phyloP scores from a whole-genome alignment of 2,113 vertebrate genomes.

The Coracopsis vasa region DNA sequence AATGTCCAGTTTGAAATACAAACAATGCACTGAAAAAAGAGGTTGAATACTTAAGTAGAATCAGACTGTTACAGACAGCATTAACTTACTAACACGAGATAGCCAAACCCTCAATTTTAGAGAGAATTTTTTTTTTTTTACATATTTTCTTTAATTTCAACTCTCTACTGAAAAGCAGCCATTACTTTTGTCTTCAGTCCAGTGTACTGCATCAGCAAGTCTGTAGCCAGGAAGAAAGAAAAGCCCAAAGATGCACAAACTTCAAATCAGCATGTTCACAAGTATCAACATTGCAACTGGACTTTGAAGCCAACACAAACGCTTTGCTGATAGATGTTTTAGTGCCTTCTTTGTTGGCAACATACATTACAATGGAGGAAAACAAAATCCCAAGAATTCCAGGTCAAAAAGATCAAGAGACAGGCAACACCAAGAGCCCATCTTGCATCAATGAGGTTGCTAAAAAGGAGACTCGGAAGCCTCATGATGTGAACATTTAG shows the following conservation, averaged over 20 bases:
- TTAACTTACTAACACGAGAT: background rate
- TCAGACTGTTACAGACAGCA: slow-evolving; percentile 4
- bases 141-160: background rate
- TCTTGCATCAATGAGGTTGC: background rate
- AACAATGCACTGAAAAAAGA: slow-evolving; percentile 70
- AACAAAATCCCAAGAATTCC: background rate
- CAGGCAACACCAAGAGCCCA: background rate
- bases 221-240: background rate
- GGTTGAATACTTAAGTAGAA: slow-evolving; percentile 28
- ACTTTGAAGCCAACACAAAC: background rate
- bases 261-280: background rate
- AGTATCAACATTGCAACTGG: background rate
- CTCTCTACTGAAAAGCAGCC: slow-evolving; percentile 23
- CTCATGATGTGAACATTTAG: background rate
- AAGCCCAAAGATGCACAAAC: background rate
- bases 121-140: background rate
- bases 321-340: background rate
- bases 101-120: background rate
- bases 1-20: slow-evolving; percentile 55
- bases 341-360: background rate
- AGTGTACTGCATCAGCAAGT: background rate
- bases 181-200: background rate
- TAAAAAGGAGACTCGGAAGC: background rate
- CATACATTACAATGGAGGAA: background rate
- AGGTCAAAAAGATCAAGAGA: background rate